Evolutionary conservation across 2,113 vertebrate genomes (phyloP).

Genomic region (Kryptolebias marmoratus): DNA sequence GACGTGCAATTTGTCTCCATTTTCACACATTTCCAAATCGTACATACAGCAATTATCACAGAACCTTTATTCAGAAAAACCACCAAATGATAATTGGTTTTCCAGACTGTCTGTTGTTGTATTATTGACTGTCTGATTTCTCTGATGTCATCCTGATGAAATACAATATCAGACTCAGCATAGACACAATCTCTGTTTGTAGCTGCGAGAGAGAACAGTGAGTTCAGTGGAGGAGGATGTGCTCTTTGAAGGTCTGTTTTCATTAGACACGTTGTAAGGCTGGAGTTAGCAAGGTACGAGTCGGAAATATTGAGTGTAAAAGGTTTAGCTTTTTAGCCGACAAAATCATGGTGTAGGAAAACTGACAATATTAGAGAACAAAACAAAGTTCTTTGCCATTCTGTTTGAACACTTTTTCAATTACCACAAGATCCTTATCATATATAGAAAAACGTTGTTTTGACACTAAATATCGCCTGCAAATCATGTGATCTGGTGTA

Average conservation of each 20-base stretch:
- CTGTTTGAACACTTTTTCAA: no score
- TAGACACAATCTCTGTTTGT: slow-evolving; percentile 18
- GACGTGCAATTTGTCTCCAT: not conserved
- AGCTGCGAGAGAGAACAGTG: slow-evolving; percentile 2
- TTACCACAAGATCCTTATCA: no score
- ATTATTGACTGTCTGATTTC: slow-evolving; percentile 19
- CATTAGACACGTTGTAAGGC: slow-evolving; percentile 8
- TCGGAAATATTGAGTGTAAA: slow-evolving; percentile 1
- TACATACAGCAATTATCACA: not conserved
- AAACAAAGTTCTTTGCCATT: no score
- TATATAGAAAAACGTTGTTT: no score
- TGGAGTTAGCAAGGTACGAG: not conserved
- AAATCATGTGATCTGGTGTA: no score
- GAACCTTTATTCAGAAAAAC: not conserved
- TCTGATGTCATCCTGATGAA: slow-evolving; percentile 19
- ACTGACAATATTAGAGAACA: no score
- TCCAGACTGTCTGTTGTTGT: not conserved
- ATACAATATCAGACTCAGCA: slow-evolving; percentile 5
- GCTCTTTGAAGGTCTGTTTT: slow-evolving; percentile 8
- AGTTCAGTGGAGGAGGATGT: not conserved
- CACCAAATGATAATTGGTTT: not conserved
- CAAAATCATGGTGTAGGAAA: not conserved
- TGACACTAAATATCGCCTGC: no score
- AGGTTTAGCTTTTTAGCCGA: not conserved
- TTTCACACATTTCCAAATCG: slow-evolving; percentile 11